A percentile compares a stretch with the other conserved stretches of the same genome.
phyloP scores from a whole-genome alignment of 2,888 invertebrate species.

The Hipparchia sbordonii region DNA sequence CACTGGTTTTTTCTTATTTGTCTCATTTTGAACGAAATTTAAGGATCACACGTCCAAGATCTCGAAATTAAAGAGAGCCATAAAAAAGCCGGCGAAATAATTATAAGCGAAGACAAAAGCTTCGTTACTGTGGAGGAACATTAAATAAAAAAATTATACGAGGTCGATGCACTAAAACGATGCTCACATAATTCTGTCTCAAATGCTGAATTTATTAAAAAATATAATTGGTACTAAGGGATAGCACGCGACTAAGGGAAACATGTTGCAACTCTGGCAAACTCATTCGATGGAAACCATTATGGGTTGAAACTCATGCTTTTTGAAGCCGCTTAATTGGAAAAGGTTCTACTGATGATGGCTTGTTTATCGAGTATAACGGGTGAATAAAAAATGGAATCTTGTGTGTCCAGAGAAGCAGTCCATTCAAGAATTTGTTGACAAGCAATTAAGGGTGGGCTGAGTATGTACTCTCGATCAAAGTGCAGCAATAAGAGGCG shows the following conservation, averaged over 20 bases:
- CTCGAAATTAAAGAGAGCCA: slow-evolving; percentile 30
- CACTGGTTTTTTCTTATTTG: slow-evolving; percentile 17
- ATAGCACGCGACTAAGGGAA: slow-evolving; percentile 49
- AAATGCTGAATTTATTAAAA: slow-evolving; percentile 51
- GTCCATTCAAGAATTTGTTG: slow-evolving; percentile 77
- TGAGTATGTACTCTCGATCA: slow-evolving; percentile 47
- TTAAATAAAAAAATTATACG: slow-evolving; percentile 28
- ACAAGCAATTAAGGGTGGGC: slow-evolving; percentile 72
- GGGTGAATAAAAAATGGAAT: slow-evolving; percentile 65
- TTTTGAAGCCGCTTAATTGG: slow-evolving; percentile 35
- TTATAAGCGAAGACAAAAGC: slow-evolving; percentile 38
- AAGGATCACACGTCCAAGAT: slow-evolving; percentile 25
- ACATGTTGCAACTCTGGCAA: slow-evolving; percentile 48
- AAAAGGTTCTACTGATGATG: slow-evolving; percentile 53
- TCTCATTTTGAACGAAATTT: slow-evolving; percentile 28
- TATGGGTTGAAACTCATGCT: background rate
- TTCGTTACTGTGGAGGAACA: slow-evolving; percentile 28
- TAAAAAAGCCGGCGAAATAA: slow-evolving; percentile 38
- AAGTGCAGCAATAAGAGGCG: slow-evolving; percentile 47
- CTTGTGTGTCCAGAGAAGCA: slow-evolving; percentile 60
- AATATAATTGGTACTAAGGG: slow-evolving; percentile 54
- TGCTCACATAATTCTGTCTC: slow-evolving; percentile 36
- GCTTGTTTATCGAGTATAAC: slow-evolving; percentile 70
- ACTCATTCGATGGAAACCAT: slow-evolving; percentile 33
- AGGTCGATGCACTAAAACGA: slow-evolving; percentile 46